Conservation (phyloP, 2,888 invertebrate species). For the Pterostichus madidus region DNA sequence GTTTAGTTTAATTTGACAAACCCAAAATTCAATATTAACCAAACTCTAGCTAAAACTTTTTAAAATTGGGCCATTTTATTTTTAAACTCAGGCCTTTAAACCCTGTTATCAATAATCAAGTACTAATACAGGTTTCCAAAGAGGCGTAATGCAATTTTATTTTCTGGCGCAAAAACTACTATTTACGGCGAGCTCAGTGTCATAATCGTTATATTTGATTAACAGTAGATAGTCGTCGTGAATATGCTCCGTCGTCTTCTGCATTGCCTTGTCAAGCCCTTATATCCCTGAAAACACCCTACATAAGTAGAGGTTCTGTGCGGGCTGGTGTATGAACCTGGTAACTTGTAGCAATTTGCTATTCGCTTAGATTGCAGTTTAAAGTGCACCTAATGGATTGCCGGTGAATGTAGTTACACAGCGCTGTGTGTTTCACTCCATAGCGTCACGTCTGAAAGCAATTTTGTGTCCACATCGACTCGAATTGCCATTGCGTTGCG, state of each 20-base stretch:
- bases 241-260: background rate
- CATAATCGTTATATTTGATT: no score
- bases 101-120: no score
- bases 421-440: slow-evolving; percentile 45
- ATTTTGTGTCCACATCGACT: slow-evolving; percentile 53
- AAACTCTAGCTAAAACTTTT: no score
- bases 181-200: no score
- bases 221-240: no score
- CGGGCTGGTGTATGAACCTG: slow-evolving; percentile 63
- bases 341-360: slow-evolving; percentile 71
- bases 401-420: slow-evolving; percentile 68
- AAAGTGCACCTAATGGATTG: slow-evolving; percentile 72
- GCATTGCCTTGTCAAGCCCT: background rate
- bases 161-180: no score
- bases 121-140: no score
- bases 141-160: no score
- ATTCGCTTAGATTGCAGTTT: slow-evolving; percentile 72
- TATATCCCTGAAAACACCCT: background rate
- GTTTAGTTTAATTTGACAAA: no score
- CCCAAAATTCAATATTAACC: no score
- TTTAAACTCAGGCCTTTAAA: no score
- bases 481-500: background rate
- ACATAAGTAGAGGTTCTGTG: background rate
- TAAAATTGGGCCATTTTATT: no score
- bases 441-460: slow-evolving; percentile 52